Evolutionary conservation across 2,113 vertebrate genomes (phyloP).

Genomic region (Chaenogobius annularis): DNA sequence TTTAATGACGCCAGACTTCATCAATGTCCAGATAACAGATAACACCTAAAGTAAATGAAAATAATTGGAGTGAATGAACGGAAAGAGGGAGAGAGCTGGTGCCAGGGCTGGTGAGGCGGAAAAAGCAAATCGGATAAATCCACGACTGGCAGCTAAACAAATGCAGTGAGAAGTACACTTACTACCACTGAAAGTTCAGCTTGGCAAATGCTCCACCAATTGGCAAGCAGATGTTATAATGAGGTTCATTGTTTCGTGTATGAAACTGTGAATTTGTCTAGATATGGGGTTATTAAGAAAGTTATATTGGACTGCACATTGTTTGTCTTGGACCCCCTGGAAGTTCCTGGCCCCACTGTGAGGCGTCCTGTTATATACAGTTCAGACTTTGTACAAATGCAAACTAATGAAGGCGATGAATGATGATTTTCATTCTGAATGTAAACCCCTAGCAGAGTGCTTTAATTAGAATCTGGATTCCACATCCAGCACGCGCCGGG

Average conservation of each 20-base stretch:
- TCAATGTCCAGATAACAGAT: background rate
- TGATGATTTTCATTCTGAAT: slow-evolving; percentile 11
- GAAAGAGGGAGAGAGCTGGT: background rate
- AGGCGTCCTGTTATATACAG: background rate
- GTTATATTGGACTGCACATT: background rate
- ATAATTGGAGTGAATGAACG: background rate
- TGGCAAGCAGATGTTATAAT: background rate
- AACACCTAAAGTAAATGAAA: background rate
- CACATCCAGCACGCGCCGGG: background rate
- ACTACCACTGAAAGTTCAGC: background rate
- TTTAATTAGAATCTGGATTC: slow-evolving; percentile 12
- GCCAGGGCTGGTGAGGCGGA: background rate
- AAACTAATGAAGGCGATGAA: background rate
- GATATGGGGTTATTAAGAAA: background rate
- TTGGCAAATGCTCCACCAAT: background rate
- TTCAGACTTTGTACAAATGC: background rate
- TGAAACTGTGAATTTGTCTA: background rate
- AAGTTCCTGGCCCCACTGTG: background rate
- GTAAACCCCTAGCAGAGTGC: slow-evolving; percentile 2
- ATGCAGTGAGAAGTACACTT: background rate
- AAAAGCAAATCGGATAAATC: slow-evolving; percentile 4
- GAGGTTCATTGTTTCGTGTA: background rate
- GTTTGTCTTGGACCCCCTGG: background rate
- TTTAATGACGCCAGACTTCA: background rate
- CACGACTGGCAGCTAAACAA: background rate